These are phyloP conservation scores for Aleiodes testaceus DNA, from an alignment of 2,888 invertebrate genomes.

Conservation along the genomic window DNA sequence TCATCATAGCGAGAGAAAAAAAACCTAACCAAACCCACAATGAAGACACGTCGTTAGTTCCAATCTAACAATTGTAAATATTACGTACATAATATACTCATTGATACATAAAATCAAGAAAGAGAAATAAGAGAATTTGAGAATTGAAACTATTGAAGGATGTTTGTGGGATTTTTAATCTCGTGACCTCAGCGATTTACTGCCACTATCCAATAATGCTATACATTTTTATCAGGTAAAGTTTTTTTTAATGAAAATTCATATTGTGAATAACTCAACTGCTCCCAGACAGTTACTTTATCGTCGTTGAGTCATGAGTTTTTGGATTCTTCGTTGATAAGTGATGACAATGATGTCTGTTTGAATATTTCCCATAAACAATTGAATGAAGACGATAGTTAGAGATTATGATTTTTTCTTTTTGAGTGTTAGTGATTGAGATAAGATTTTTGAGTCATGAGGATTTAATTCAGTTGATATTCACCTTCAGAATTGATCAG, in stretches of 20 bases:
- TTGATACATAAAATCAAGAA: slow-evolving; percentile 10
- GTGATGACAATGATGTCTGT: too few relatives aligned
- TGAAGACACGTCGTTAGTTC: slow-evolving; percentile 27
- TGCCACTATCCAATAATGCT: slow-evolving; percentile 20
- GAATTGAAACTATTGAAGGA: not conserved
- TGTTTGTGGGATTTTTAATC: slow-evolving; percentile 13
- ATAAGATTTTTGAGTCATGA: too few relatives aligned
- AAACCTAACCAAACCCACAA: slow-evolving; percentile 23
- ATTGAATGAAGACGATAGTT: too few relatives aligned
- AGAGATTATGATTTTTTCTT: too few relatives aligned
- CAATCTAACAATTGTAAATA: slow-evolving; percentile 31
- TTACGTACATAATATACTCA: slow-evolving; percentile 23
- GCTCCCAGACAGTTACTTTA: not conserved
- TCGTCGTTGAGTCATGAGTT: slow-evolving; percentile 2
- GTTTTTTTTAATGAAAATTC: not conserved
- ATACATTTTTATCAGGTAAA: slow-evolving; percentile 14
- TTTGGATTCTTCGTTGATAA: too few relatives aligned
- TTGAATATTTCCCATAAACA: too few relatives aligned
- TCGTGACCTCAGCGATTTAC: slow-evolving; percentile 18
- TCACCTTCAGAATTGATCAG: too few relatives aligned
- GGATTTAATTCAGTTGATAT: too few relatives aligned
- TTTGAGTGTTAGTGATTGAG: too few relatives aligned
- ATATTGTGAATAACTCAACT: not conserved
- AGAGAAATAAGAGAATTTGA: slow-evolving; percentile 6
- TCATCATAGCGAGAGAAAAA: too few relatives aligned